Conservation (phyloP, 2,113 vertebrate genomes). For the Nesoenas mayeri region DNA sequence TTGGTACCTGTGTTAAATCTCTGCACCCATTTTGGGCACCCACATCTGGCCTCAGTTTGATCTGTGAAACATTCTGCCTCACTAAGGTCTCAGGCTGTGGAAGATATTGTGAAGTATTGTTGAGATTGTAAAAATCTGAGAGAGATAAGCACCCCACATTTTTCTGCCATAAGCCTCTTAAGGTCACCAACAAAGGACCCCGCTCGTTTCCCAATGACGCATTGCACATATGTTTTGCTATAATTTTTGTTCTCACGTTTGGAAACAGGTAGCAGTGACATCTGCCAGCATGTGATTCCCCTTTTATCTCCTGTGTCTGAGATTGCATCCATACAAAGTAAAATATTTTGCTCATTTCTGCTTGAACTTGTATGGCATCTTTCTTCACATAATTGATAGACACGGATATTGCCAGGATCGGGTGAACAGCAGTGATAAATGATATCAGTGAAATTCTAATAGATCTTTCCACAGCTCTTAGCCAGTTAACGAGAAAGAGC, state of each 20-base stretch:
- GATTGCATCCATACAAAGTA: neutral
- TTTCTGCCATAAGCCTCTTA: neutral
- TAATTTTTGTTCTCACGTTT: neutral
- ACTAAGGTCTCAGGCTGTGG: neutral
- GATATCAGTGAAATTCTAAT: neutral
- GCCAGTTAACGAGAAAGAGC: conserved; percentile 20
- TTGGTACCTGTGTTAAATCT: neutral
- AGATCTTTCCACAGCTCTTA: conserved; percentile 18
- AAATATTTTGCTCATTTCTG: neutral
- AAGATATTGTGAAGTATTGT: no score
- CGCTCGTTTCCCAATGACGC: neutral
- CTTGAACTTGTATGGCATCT: neutral
- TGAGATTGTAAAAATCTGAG: neutral
- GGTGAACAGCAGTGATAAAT: neutral
- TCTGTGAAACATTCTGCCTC: neutral
- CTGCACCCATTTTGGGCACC: neutral
- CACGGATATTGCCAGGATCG: neutral
- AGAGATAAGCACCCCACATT: neutral
- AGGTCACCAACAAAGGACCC: neutral
- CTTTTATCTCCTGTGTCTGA: neutral
- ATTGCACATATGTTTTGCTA: neutral
- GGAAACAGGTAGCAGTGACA: neutral
- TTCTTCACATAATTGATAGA: conserved; percentile 6
- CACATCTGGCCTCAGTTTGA: neutral
- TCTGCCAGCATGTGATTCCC: neutral